Base-by-base conservation (phyloP, 2,888 invertebrate genomes). In the Ceramica pisi region DNA sequence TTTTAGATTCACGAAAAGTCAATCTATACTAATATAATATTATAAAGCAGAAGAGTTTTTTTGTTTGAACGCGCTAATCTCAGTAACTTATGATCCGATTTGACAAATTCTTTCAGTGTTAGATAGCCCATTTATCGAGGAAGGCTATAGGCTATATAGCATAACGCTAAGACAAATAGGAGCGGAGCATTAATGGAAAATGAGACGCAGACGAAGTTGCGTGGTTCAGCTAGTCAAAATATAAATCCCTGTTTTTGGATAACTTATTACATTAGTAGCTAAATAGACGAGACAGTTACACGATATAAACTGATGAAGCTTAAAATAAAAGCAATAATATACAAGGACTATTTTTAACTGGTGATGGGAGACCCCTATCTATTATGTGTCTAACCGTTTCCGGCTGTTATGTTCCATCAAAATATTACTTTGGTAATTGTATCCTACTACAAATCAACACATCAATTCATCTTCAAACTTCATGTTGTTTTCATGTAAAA, bases 321-420 rank as follows among this genome's bases (percentile, higher is more conserved):
- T 51, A 4, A 59, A 69, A 53, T 60, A 26, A 41, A 19, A 70
- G 14, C 3, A 46, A 44, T 44, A 19, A 35, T 41, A 53, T 41
- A 14, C 12, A 16, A 7, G 2, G n/a, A 23, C 35, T 60, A 35
- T 66, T 57, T 23, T 12, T 12, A 23, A 38, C 55, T 67, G n/a
- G 2, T 56, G 38, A 71, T 48, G 51, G 38, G 46, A n/a, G 53
- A n/a, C 75, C 51, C 46, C 44, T 59, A 66, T 75, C 48, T 59
- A 48, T 66, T 59, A 66, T 16, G 23, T 55, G 55, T 72, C 41
- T 23, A 64, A 41, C 55, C 14, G 16, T 55, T 53, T 73, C 57
- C 75, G 67, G 67, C 38, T 67, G 46, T 60, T 75, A 67, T 48
- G 59, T 75, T 35, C 41, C 23, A 41, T 60, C 41, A 67, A 73